A percentile compares a stretch with the other conserved stretches of the same genome.
Evolutionary conservation across 64 coral and sea anemone genomes (phyloP).

Genomic region (Dendronephthya gigantea): DNA sequence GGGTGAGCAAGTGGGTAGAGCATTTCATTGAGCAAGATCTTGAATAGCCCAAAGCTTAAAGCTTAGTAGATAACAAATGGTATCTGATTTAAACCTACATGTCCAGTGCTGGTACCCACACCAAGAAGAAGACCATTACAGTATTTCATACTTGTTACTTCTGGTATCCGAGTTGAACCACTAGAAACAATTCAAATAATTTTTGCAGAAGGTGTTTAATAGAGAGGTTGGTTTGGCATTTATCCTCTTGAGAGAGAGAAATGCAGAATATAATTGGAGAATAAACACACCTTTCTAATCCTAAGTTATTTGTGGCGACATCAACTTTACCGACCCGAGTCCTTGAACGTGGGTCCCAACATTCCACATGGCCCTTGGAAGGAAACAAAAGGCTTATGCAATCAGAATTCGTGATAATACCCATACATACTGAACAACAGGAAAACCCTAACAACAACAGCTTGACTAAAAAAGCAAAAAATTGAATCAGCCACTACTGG

Average conservation of each 20-base stretch:
- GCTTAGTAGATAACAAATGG: not conserved
- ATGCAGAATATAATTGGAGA: not conserved
- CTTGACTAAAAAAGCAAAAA: not conserved
- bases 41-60: not conserved
- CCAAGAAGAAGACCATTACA: constrained; percentile 60
- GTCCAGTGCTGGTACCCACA: constrained; percentile 72
- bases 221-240: too few species aligned
- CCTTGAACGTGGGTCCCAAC: constrained; percentile 88
- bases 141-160: constrained; percentile 64
- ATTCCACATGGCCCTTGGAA: constrained; percentile 75
- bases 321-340: constrained; percentile 72
- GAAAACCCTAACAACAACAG: not conserved
- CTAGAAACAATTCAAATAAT: not conserved
- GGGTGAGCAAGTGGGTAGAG: too few species aligned
- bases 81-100: constrained; percentile 48
- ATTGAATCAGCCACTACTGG: too few species aligned
- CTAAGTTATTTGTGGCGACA: constrained; percentile 49
- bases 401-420: not conserved
- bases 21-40: too few species aligned
- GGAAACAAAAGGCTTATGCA: not conserved
- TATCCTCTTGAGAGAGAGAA: not conserved
- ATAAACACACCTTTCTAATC: constrained; percentile 43
- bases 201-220: too few species aligned
- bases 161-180: constrained; percentile 31
- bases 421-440: not conserved